Percentiles rank a stretch among this genome's conserved stretches.
Conservation (phyloP, 2,888 invertebrate species). For the Hedychridium roseum region DNA sequence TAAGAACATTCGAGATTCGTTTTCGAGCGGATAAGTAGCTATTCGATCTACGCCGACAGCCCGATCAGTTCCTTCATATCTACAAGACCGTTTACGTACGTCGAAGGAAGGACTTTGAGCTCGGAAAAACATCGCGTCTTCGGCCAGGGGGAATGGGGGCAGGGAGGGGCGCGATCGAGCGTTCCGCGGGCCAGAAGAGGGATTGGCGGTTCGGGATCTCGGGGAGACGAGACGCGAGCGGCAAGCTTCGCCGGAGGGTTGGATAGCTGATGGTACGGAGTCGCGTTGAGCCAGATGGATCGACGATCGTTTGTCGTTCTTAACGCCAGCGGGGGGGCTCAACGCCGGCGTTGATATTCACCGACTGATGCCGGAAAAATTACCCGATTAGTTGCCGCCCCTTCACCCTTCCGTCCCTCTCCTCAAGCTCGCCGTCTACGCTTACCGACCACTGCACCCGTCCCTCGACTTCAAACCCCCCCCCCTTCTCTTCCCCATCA, state of each 20-base stretch:
- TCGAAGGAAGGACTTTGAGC: no score
- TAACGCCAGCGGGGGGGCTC: constrained; percentile 53
- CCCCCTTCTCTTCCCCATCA: constrained; percentile 7
- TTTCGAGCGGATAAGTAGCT: no score
- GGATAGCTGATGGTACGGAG: constrained; percentile 35
- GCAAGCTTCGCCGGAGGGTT: constrained; percentile 16
- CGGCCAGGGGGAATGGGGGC: no score
- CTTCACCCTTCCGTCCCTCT: constrained; percentile 13
- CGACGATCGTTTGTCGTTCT: constrained; percentile 63
- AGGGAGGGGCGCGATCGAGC: constrained; percentile 12
- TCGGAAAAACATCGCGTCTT: constrained; percentile 31
- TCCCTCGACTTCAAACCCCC: neutral
- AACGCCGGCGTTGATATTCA: constrained; percentile 60
- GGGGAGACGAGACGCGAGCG: constrained; percentile 21
- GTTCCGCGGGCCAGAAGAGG: constrained; percentile 25
- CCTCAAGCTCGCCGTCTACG: constrained; percentile 24
- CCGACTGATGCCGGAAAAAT: constrained; percentile 63
- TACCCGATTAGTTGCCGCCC: constrained; percentile 58
- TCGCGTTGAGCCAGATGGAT: constrained; percentile 62
- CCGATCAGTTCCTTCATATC: no score
- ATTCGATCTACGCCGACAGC: no score
- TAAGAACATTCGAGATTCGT: no score
- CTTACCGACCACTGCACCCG: no score
- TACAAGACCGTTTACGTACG: no score
- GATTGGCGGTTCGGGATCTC: constrained; percentile 22